A percentile compares a stretch with the other conserved stretches of the same genome.
Conservation (phyloP, 2,113 vertebrate genomes). For the Oxygymnocypris stewartii region DNA sequence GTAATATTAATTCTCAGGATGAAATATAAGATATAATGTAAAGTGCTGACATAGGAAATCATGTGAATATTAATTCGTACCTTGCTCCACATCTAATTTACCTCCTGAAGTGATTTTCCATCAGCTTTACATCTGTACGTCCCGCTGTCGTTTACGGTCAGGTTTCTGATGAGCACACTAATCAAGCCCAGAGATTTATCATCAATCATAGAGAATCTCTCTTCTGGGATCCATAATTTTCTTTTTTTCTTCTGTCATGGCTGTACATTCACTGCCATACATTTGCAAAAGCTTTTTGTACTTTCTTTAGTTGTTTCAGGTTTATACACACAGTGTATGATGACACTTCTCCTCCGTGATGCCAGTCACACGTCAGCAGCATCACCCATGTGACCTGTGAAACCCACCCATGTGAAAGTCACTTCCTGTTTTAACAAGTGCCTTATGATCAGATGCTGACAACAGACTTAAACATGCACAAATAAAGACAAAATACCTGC, state of each 20-base stretch:
- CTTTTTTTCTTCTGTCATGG: not conserved
- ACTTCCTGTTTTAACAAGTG: conserved; percentile 34
- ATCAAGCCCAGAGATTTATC: not conserved
- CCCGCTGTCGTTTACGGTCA: conserved; percentile 7
- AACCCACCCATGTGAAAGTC: not conserved
- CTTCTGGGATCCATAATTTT: not conserved
- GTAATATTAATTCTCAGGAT: not conserved
- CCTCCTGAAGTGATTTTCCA: rapidly evolving
- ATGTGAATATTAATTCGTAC: not conserved
- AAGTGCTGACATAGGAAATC: not conserved
- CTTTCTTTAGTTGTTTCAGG: not conserved
- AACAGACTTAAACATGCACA: not conserved
- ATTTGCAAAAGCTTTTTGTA: conserved; percentile 27
- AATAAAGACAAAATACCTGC: not conserved
- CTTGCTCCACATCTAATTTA: conserved; percentile 8
- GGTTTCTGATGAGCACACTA: conserved; percentile 18
- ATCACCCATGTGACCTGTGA: conserved; percentile 27
- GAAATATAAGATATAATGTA: not conserved
- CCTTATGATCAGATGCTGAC: not conserved
- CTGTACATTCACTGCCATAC: not conserved
- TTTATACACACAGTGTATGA: not conserved
- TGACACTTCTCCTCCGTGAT: conserved; percentile 35
- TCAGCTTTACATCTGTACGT: not conserved
- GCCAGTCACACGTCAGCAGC: not conserved
- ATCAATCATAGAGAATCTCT: not conserved